Conservation (phyloP, 2,113 vertebrate genomes). For the Caretta caretta region DNA sequence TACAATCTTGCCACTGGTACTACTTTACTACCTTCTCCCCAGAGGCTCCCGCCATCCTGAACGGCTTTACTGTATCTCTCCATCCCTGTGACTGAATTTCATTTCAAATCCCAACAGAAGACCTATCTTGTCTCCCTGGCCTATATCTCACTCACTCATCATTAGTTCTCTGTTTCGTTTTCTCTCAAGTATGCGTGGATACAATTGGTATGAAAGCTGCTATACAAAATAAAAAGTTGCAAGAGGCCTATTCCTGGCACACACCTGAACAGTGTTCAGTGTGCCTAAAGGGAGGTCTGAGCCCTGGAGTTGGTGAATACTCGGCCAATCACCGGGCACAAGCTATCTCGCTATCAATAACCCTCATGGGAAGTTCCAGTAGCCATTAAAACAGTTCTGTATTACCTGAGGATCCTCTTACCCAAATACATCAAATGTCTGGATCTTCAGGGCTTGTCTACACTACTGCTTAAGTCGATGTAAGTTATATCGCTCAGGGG, state of each 20-base stretch:
- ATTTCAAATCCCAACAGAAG: neutral
- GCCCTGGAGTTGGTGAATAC: neutral
- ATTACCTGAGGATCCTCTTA: neutral
- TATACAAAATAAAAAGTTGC: neutral
- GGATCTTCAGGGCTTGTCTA: neutral
- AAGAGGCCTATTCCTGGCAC: neutral
- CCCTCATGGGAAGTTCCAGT: neutral
- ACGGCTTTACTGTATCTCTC: neutral
- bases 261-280: neutral
- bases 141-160: neutral
- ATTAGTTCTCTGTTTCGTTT: neutral
- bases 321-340: neutral
- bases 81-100: neutral
- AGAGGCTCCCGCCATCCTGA: neutral
- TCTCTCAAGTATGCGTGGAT: neutral
- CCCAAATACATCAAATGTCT: neutral
- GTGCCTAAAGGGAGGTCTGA: neutral
- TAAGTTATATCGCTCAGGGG: too few relatives aligned
- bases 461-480: neutral
- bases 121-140: neutral
- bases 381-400: neutral
- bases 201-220: neutral
- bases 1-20: neutral
- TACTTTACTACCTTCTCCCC: neutral
- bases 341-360: neutral